A percentile compares a stretch with the other conserved stretches of the same genome.
phyloP scores from a whole-genome alignment of 2,797 vertebrate species.

The Calcarius lapponicus region DNA sequence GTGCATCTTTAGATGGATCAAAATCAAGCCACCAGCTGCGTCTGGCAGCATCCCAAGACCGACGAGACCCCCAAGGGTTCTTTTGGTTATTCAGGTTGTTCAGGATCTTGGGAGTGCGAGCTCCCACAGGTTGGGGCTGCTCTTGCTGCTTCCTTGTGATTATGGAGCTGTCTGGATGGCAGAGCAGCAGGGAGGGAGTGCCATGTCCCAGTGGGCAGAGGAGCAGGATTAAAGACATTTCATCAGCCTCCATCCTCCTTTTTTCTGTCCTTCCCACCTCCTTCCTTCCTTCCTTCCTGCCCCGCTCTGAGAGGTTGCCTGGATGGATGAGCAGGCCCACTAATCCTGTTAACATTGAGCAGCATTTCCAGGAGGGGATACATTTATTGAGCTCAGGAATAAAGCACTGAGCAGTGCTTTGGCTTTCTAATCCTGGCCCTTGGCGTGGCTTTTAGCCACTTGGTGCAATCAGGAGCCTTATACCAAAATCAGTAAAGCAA shows the following conservation, averaged over 20 bases:
- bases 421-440: not conserved
- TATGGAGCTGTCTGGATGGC: not conserved
- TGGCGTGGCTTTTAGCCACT: not conserved
- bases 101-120: too few relatives aligned
- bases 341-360: not conserved
- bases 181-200: not conserved
- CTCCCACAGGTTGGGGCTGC: too few relatives aligned
- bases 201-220: not conserved
- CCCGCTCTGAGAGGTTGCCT: not conserved
- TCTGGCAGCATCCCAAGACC: too few relatives aligned
- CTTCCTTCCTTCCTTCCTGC: not conserved
- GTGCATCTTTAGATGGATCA: too few relatives aligned
- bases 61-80: too few relatives aligned
- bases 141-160: not conserved
- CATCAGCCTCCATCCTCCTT: not conserved
- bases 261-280: not conserved
- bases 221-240: not conserved
- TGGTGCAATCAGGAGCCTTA: not conserved
- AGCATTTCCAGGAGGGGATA: not conserved
- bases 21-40: too few relatives aligned
- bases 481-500: not conserved
- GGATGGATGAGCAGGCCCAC: not conserved
- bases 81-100: too few relatives aligned
- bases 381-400: not conserved
- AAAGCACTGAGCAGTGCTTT: not conserved